Percentiles rank a stretch among this genome's conserved stretches.
Evolutionary conservation across 2,113 vertebrate genomes (phyloP).

Genomic region (Hippotragus niger): DNA sequence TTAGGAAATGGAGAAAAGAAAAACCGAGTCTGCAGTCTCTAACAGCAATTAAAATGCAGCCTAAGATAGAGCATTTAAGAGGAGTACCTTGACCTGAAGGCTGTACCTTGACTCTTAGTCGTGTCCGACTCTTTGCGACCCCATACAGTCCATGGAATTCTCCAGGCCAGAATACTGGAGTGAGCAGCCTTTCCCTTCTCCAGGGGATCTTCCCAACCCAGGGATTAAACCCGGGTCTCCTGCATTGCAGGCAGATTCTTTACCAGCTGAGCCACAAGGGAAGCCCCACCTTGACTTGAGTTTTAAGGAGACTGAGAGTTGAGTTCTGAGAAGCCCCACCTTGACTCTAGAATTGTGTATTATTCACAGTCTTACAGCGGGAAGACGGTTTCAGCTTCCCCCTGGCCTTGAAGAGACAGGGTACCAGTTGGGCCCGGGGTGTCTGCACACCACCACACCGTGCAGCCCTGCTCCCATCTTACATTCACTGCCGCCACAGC

Average conservation of each 20-base stretch:
- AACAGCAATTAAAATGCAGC: background rate
- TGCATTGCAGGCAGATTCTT: background rate
- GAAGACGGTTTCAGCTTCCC: too few species aligned
- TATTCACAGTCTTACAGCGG: rapidly evolving
- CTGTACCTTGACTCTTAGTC: background rate
- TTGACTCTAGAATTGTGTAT: background rate
- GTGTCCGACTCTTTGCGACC: background rate
- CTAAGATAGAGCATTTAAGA: too few species aligned
- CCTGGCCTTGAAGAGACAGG: background rate
- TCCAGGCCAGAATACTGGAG: background rate
- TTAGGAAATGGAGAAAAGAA: background rate
- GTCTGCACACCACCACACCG: rapidly evolving
- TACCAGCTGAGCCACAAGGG: background rate
- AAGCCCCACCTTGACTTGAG: background rate
- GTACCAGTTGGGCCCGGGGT: rapidly evolving
- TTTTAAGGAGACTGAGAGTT: background rate
- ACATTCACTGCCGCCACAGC: too few species aligned
- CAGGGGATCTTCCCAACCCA: background rate
- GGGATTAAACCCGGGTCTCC: background rate
- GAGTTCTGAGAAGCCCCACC: background rate
- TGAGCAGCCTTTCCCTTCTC: background rate
- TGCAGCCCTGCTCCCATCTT: background rate
- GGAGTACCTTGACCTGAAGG: background rate
- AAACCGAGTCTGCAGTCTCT: background rate
- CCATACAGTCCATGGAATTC: background rate